phyloP scores from a whole-genome alignment of 2,888 invertebrate genomes.

The Augochlorella aurata region DNA sequence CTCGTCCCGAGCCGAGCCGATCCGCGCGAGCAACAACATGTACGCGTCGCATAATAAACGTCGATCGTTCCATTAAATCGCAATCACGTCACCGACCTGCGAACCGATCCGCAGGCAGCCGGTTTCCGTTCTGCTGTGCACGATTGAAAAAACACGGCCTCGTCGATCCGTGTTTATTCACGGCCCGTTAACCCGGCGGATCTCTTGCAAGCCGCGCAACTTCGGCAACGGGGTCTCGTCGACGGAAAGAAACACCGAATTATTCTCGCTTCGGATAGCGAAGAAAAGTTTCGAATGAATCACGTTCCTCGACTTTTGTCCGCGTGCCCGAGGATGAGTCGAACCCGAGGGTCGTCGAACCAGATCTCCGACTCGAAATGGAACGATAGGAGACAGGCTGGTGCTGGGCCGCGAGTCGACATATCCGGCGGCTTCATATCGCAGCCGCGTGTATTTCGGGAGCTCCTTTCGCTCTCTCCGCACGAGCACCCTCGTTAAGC shows the following conservation, averaged over 20 bases:
- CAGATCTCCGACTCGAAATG: not conserved
- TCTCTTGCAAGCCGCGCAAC: not conserved
- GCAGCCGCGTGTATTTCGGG: conserved; percentile 52
- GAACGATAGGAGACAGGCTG: conserved; percentile 34
- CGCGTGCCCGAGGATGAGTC: not conserved
- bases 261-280: not conserved
- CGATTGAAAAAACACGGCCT: conserved; percentile 7
- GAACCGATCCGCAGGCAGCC: not conserved
- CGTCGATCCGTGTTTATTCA: not conserved
- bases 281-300: not conserved
- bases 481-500: conserved; percentile 75
- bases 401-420: conserved; percentile 40
- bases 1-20: not conserved
- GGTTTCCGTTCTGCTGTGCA: not conserved
- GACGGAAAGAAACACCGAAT: no score
- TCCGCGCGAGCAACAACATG: conserved; percentile 61
- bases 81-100: conserved; percentile 26
- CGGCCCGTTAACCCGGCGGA: not conserved
- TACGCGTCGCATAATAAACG: conserved; percentile 63
- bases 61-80: conserved; percentile 63
- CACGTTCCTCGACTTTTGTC: conserved; percentile 12
- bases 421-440: conserved; percentile 48
- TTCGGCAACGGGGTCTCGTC: not conserved
- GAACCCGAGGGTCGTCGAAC: not conserved
- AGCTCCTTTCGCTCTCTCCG: conserved; percentile 64